A percentile compares a stretch with the other conserved stretches of the same genome.
These are phyloP conservation scores for Sebastes ruberrimus DNA, from an alignment of 2,797 vertebrate genomes.

Conservation along the genomic window DNA sequence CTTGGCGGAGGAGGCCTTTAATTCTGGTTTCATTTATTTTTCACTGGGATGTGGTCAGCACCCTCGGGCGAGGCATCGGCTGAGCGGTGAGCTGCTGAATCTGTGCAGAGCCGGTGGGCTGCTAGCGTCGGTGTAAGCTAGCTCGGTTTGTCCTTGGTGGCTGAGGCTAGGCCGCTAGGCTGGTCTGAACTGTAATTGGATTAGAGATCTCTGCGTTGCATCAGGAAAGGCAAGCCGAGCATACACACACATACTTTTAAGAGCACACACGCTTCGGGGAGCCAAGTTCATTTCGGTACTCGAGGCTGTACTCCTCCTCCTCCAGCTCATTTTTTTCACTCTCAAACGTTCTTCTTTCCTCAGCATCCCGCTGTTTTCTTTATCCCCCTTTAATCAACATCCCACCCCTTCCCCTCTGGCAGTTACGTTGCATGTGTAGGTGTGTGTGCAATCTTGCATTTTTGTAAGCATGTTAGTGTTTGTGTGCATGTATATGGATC, in stretches of 20 bases:
- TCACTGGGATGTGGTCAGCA: conserved; percentile 15
- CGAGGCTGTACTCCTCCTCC: conserved; percentile 16
- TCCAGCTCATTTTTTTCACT: background rate
- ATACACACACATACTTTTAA: background rate
- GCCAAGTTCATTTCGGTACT: conserved; percentile 39
- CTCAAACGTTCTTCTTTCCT: conserved; percentile 16
- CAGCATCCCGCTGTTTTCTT: conserved; percentile 10
- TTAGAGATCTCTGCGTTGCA: conserved; percentile 73
- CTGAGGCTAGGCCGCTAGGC: conserved; percentile 61
- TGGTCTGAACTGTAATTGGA: conserved; percentile 78
- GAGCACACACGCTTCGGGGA: conserved; percentile 34
- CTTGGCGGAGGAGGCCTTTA: conserved; percentile 4
- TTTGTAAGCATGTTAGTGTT: background rate
- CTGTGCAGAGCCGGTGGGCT: conserved; percentile 54
- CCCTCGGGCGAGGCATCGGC: conserved; percentile 26
- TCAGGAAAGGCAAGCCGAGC: conserved; percentile 43
- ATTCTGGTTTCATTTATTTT: conserved; percentile 11
- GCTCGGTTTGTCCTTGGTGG: conserved; percentile 69
- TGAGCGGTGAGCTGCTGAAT: conserved; percentile 45
- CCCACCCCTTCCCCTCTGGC: background rate
- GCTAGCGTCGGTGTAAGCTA: conserved; percentile 33
- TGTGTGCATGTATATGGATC: background rate
- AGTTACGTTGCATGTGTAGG: background rate
- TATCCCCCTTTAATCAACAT: conserved; percentile 36
- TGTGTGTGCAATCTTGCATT: background rate